phyloP scores from a whole-genome alignment of 2,888 invertebrate genomes.

The Cenopis cana region DNA sequence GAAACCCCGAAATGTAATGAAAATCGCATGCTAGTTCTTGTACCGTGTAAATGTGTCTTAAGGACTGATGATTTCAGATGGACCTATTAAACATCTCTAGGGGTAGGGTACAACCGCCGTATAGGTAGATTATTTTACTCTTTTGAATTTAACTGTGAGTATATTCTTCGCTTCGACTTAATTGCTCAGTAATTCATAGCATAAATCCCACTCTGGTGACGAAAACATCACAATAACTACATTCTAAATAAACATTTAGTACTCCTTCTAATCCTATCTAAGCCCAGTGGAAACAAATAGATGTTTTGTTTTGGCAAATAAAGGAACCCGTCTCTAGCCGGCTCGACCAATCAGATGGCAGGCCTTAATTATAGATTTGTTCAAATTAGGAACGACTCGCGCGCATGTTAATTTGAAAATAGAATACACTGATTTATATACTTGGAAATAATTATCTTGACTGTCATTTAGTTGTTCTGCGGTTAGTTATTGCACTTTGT shows the following conservation, averaged over 20 bases:
- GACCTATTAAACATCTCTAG: too few relatives aligned
- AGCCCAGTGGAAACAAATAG: conserved; percentile 49
- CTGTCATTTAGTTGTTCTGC: conserved; percentile 44
- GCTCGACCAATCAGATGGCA: conserved; percentile 70
- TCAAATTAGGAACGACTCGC: conserved; percentile 79
- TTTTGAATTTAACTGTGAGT: too few relatives aligned
- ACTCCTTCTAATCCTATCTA: conserved; percentile 20
- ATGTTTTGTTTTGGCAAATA: conserved; percentile 60
- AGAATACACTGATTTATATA: conserved; percentile 74
- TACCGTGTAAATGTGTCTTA: too few relatives aligned
- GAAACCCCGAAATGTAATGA: too few relatives aligned
- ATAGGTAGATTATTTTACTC: background rate
- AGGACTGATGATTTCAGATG: too few relatives aligned
- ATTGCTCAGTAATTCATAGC: background rate
- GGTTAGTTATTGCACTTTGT: conserved; percentile 36
- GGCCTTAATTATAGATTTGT: conserved; percentile 78
- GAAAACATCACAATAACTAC: conserved; percentile 8
- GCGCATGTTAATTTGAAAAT: conserved; percentile 76
- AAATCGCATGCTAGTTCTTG: too few relatives aligned
- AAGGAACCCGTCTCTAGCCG: conserved; percentile 61
- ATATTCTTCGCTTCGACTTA: background rate
- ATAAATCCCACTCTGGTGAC: conserved; percentile 5
- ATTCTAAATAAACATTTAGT: conserved; percentile 7
- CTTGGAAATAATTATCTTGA: conserved; percentile 41
- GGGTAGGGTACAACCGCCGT: background rate